These are phyloP conservation scores for Campylorhamphus procurvoides DNA, from an alignment of 2,113 vertebrate genomes.

Conservation along the genomic window DNA sequence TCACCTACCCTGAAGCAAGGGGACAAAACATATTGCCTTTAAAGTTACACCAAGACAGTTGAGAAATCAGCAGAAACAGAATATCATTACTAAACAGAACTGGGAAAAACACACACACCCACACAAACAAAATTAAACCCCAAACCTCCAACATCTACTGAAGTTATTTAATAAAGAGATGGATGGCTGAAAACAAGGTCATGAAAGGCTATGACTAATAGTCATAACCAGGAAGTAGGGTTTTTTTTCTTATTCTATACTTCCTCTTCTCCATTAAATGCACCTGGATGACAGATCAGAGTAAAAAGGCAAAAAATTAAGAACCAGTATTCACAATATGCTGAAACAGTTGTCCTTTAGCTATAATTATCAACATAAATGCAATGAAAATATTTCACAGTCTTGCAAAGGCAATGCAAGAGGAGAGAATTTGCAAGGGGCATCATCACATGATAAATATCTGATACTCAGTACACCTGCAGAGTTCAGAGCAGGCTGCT, in stretches of 20 bases:
- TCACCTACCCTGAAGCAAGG: not conserved
- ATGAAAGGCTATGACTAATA: not conserved
- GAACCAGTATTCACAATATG: not conserved
- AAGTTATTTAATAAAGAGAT: not conserved
- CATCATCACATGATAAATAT: not conserved
- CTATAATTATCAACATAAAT: not conserved
- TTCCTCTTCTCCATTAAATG: not conserved
- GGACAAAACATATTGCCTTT: not conserved
- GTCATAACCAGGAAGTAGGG: not conserved
- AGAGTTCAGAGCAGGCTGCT: not conserved
- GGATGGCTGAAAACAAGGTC: not conserved
- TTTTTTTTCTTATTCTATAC: not conserved
- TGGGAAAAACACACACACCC: not conserved
- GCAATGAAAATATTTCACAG: not conserved
- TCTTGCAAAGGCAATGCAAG: not conserved
- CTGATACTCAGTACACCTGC: not conserved
- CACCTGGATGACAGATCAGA: not conserved
- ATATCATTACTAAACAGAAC: not conserved
- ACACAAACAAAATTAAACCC: not conserved
- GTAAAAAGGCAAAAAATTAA: not conserved
- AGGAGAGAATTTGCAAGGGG: fast-evolving
- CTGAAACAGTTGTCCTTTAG: not conserved
- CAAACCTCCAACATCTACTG: not conserved
- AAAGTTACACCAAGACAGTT: not conserved
- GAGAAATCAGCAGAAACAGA: not conserved